These are phyloP conservation scores for Gallinago jamesoni DNA, from an alignment of 2,113 vertebrate species.

Conservation along the genomic window DNA sequence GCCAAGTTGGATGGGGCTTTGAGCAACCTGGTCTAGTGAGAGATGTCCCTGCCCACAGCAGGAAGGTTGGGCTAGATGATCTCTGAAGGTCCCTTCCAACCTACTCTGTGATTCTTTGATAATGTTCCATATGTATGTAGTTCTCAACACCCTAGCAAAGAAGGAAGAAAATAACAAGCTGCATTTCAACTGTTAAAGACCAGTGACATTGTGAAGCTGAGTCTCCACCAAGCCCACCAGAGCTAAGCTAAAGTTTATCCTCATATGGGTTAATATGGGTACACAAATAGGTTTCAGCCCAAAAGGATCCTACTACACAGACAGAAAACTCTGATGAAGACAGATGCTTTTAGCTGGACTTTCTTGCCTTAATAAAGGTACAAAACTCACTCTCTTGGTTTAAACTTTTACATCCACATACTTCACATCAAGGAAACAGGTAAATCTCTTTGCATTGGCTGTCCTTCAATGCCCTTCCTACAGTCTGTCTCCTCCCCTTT, in stretches of 20 bases:
- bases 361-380: neutral
- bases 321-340: neutral
- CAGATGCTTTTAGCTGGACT: neutral
- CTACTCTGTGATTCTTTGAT: neutral
- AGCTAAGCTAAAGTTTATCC: neutral
- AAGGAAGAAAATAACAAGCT: neutral
- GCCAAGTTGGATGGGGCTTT: neutral
- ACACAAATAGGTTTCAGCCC: neutral
- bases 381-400: neutral
- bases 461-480: constrained; percentile 15
- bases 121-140: neutral
- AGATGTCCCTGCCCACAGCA: neutral
- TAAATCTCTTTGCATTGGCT: neutral
- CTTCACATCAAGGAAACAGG: neutral
- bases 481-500: neutral
- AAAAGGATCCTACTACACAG: neutral
- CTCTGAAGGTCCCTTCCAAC: accelerated
- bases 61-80: too few relatives aligned
- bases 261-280: neutral
- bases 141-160: neutral
- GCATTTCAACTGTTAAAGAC: neutral
- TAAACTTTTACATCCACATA: neutral
- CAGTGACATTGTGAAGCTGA: neutral
- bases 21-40: neutral
- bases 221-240: neutral